phyloP scores from a whole-genome alignment of 2,113 vertebrate genomes.

The Naja naja region DNA sequence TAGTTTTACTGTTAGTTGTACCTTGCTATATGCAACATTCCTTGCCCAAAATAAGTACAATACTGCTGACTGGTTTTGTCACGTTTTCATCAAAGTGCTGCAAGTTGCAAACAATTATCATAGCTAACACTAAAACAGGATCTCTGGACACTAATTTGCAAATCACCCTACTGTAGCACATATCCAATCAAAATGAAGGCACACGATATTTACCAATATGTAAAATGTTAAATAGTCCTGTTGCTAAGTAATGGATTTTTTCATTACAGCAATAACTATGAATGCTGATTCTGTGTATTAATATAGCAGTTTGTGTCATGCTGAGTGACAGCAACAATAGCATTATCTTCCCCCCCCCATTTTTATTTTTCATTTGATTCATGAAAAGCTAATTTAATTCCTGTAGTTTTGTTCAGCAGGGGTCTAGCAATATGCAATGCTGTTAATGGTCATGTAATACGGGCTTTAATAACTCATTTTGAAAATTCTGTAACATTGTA shows the following conservation, averaged over 20 bases:
- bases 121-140: not conserved
- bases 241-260: slow-evolving; percentile 21
- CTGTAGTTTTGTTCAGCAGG: not conserved
- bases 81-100: not conserved
- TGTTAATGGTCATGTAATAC: not conserved
- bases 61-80: not conserved
- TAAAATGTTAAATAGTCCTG: not conserved
- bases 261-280: slow-evolving; percentile 2
- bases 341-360: not conserved
- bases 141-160: not conserved
- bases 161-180: not conserved
- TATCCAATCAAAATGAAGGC: not conserved
- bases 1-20: not conserved
- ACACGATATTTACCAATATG: not conserved
- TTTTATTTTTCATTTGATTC: not conserved
- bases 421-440: not conserved
- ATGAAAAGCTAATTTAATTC: not conserved
- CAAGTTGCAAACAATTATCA: not conserved
- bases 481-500: not conserved
- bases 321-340: not conserved
- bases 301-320: not conserved
- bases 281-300: slow-evolving; percentile 3
- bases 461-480: not conserved
- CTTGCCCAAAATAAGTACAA: not conserved
- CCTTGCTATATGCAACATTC: not conserved